phyloP scores from a whole-genome alignment of 2,888 invertebrate species.

The Artemia sp. region DNA sequence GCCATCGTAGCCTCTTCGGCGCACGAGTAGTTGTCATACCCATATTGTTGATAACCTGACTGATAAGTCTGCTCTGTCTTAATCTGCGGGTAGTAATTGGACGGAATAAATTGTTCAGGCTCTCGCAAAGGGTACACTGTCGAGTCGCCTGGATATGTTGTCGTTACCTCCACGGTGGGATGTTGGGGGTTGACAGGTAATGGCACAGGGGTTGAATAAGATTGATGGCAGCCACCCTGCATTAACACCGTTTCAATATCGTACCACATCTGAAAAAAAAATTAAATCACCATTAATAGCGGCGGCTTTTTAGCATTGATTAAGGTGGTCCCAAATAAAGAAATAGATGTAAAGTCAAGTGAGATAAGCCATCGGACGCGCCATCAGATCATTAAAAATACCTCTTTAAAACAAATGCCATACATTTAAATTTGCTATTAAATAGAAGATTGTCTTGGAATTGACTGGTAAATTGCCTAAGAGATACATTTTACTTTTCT shows the following conservation, averaged over 20 bases:
- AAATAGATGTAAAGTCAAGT: background rate
- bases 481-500: background rate
- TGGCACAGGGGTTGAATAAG: background rate
- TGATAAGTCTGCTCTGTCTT: conserved; percentile 17
- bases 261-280: conserved; percentile 31
- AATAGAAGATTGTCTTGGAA: background rate
- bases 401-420: no score
- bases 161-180: background rate
- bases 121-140: conserved; percentile 6
- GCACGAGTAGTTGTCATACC: conserved; percentile 8
- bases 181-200: conserved; percentile 13
- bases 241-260: conserved; percentile 32
- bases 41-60: background rate
- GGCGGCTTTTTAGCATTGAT: background rate
- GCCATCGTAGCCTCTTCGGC: conserved; percentile 4
- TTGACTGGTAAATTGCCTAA: background rate
- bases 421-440: no score
- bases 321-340: background rate
- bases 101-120: conserved; percentile 29
- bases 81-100: conserved; percentile 28
- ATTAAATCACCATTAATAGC: background rate
- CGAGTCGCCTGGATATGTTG: conserved; percentile 3
- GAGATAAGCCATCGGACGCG: background rate
- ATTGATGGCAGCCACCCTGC: conserved; percentile 23
- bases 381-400: no score